A percentile compares a stretch with the other conserved stretches of the same genome.
Conservation (phyloP, 2,113 vertebrate species). For the Corvus moneduloides region DNA sequence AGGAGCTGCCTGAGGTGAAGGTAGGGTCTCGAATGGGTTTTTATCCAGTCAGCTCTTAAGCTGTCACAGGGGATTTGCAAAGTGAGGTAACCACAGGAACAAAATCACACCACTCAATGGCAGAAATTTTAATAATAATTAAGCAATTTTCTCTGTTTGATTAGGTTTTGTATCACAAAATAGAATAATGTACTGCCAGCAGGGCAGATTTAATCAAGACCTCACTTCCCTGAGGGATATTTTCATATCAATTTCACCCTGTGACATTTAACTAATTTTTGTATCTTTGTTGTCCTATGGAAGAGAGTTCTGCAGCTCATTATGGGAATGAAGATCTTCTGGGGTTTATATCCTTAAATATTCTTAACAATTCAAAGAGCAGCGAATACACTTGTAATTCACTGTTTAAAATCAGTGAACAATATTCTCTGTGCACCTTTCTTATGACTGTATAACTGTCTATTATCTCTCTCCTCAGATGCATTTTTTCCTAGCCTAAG, state of each 20-base stretch:
- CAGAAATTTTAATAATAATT: background rate
- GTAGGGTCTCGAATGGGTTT: background rate
- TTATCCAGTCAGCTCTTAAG: background rate
- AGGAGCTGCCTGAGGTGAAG: background rate
- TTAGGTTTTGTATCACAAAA: background rate
- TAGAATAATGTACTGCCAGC: background rate
- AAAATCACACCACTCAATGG: background rate
- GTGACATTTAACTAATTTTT: background rate
- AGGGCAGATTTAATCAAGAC: background rate
- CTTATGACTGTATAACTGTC: background rate
- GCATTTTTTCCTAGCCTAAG: background rate
- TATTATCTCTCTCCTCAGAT: background rate
- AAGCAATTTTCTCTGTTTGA: background rate
- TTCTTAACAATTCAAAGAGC: background rate
- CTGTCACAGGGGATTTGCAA: background rate
- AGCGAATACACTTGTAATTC: background rate
- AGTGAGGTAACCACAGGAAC: background rate
- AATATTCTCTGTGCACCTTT: background rate
- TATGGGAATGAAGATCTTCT: background rate
- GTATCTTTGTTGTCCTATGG: background rate
- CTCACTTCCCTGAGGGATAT: background rate
- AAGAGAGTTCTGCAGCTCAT: background rate
- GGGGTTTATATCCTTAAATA: background rate
- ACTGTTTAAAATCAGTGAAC: background rate
- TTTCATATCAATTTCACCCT: background rate